A percentile compares a stretch with the other conserved stretches of the same genome.
Evolutionary conservation across 1,140 invertebrate genomes (phyloP).

Genomic region (Scaptomyza hsui): DNA sequence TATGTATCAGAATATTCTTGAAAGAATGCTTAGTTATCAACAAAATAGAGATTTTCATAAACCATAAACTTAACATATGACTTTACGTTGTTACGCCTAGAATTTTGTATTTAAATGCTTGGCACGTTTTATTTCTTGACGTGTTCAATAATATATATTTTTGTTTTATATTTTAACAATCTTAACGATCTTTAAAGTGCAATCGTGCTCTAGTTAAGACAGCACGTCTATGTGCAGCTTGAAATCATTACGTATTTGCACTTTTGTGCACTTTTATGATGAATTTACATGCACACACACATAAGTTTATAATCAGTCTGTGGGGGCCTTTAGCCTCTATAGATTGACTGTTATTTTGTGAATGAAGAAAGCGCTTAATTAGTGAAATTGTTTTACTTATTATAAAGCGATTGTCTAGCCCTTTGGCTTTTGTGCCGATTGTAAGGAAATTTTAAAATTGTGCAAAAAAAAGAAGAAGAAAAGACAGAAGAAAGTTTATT

Average conservation of each 20-base stretch:
- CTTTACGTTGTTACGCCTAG: background rate
- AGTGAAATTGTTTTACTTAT: background rate
- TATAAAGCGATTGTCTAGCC: background rate
- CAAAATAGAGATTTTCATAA: no score
- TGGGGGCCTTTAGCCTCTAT: background rate
- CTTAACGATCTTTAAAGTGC: conserved; percentile 30
- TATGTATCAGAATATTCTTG: background rate
- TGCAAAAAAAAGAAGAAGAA: no score
- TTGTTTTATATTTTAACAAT: conserved; percentile 29
- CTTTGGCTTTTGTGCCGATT: background rate
- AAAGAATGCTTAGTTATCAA: no score
- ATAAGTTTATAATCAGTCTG: conserved; percentile 3
- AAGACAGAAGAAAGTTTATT: no score
- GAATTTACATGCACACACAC: conserved; percentile 3
- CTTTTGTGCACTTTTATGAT: background rate
- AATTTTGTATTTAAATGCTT: conserved; percentile 9
- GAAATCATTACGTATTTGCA: conserved; percentile 15
- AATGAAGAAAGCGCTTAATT: conserved; percentile 2
- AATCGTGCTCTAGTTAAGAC: conserved; percentile 45
- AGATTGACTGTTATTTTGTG: background rate
- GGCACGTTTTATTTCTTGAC: conserved; percentile 32
- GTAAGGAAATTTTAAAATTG: no score
- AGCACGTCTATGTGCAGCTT: conserved; percentile 29
- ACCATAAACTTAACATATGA: background rate
- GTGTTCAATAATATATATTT: conserved; percentile 9